Percentiles rank a stretch among this genome's conserved stretches.
These are phyloP conservation scores for Lophura nycthemera DNA, from an alignment of 2,113 vertebrate genomes.

Conservation along the genomic window DNA sequence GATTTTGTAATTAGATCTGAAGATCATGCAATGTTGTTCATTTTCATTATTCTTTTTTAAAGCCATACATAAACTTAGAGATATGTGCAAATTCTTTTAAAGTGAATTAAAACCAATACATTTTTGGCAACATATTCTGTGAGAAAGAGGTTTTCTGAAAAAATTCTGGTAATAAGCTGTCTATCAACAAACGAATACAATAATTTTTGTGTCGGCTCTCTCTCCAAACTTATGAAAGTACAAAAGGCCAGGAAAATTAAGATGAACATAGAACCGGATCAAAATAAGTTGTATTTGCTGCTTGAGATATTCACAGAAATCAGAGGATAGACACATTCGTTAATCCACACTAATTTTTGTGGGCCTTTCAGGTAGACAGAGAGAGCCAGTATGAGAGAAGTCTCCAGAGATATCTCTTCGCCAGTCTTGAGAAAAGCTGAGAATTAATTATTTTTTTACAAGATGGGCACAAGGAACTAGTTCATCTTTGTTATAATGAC, in stretches of 20 bases:
- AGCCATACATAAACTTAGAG: slow-evolving; percentile 28
- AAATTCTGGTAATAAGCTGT: neutral
- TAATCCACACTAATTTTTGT: neutral
- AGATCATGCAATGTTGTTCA: neutral
- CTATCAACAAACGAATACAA: neutral
- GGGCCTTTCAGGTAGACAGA: neutral
- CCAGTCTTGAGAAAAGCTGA: neutral
- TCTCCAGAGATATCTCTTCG: neutral
- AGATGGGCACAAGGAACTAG: neutral
- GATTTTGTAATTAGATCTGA: slow-evolving; percentile 45
- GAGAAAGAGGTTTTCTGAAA: neutral
- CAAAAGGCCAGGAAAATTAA: neutral
- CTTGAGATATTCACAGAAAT: neutral
- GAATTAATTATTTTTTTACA: slow-evolving; percentile 3
- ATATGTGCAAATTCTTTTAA: slow-evolving; percentile 25
- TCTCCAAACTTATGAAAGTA: neutral
- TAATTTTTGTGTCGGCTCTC: neutral
- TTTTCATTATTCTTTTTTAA: slow-evolving; percentile 32
- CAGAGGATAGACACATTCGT: neutral
- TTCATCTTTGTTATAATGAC: neutral
- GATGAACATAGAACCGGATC: neutral
- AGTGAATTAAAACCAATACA: neutral
- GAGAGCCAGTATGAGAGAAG: neutral
- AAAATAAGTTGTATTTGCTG: neutral
- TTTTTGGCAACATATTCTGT: neutral